Evolutionary conservation across 2,888 invertebrate species (phyloP), one percentile per base, ranked within the genome.

Genomic region (Scaptodrosophila latifasciaeformis): DNA sequence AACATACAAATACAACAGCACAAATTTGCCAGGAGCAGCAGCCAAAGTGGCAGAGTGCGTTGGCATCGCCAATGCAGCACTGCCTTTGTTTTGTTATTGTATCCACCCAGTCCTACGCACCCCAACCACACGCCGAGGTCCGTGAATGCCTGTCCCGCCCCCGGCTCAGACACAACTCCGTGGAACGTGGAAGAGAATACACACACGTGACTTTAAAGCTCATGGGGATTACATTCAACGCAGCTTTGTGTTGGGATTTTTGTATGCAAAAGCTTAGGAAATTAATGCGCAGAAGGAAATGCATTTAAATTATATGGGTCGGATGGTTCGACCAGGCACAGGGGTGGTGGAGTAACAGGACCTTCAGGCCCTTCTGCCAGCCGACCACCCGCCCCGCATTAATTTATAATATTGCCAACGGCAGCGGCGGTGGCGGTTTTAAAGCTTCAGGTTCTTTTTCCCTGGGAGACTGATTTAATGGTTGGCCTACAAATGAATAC

Each of bases 211-310:
- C 75, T 76, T 76, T 81, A 81, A 76, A 81, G 79, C 79, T 76
- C 74, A 59, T 59, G 75, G 75, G 81, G 81, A 76, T 76, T 81
- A 76, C 77, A 74, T 67, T 62, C 63, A 75, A 70, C 67, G 70
- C 72, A 74, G 74, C 66, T 75, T 62, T 66, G 70, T 64, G 55
- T 54, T 62, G 62, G 67, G 59, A 66, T 74, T 75, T 70, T 60
- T 71, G 67, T 62, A 74, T 76, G 76, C 79, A 81, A 70, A 83
- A 83, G 81, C 82, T 81, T 81, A 82, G 82, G 78, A 83, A 83
- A 82, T 82, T 81, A 82, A 80, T 83, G 76, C 80, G 79, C 70
- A 77, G 75, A 82, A 82, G 81, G 81, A 75, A 75, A 71, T 75
- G 75, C 75, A 75, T 79, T 75, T 79, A 77, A 75, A 75, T 80